These are phyloP conservation scores for Cnemophilus loriae DNA, from an alignment of 2,113 vertebrate genomes.

Conservation along the genomic window DNA sequence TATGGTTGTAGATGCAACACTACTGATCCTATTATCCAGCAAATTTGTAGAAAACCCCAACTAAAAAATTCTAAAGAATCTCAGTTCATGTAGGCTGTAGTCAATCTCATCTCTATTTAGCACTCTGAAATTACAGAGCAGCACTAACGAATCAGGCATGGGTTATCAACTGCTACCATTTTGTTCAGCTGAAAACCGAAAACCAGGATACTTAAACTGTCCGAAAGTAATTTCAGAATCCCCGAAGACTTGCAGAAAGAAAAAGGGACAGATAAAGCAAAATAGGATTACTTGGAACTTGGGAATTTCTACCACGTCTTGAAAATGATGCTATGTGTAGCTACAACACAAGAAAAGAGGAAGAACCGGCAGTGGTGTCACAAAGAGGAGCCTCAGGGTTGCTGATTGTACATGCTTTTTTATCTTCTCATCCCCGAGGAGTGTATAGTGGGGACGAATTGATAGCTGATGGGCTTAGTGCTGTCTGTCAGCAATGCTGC, in stretches of 20 bases:
- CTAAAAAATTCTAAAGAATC: background rate
- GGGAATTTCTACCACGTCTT: background rate
- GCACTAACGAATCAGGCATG: background rate
- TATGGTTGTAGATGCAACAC: background rate
- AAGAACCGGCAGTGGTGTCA: background rate
- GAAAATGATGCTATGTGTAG: background rate
- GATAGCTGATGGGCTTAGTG: background rate
- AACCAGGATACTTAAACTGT: background rate
- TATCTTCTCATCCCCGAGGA: background rate
- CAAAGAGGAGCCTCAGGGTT: background rate
- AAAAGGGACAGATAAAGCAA: conserved; percentile 17
- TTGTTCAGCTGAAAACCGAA: background rate
- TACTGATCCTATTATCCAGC: background rate
- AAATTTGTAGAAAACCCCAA: background rate
- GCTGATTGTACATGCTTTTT: background rate
- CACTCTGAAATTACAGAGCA: background rate
- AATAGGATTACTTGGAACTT: conserved; percentile 30
- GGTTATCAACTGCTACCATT: background rate
- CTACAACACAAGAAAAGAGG: background rate
- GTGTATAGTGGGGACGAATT: background rate
- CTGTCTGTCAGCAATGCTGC: background rate
- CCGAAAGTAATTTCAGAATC: background rate
- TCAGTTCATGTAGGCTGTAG: background rate
- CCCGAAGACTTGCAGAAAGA: background rate
- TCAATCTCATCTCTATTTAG: background rate